phyloP scores from a whole-genome alignment of 2,113 vertebrate species.

The Halichoeres trimaculatus region DNA sequence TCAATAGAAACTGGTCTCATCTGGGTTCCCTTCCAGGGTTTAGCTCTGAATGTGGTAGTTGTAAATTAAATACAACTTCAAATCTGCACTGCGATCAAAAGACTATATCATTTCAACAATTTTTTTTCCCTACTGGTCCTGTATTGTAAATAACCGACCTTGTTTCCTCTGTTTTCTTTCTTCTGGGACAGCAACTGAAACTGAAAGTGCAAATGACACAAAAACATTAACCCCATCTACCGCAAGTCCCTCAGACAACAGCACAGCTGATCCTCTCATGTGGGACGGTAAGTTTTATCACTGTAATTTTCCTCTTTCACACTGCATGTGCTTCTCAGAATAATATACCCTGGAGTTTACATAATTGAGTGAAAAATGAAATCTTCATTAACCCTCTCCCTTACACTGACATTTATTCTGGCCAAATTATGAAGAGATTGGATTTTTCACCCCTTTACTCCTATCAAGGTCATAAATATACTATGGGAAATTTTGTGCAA shows the following conservation, averaged over 20 bases:
- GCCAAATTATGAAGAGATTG: too few species aligned
- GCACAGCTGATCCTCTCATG: rapidly evolving
- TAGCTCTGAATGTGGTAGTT: not conserved
- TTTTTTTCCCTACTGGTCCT: not conserved
- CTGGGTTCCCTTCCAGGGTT: not conserved
- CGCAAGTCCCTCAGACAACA: not conserved
- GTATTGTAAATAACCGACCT: not conserved
- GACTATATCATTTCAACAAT: not conserved
- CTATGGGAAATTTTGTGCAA: too few species aligned
- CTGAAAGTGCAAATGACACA: rapidly evolving
- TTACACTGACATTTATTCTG: too few species aligned
- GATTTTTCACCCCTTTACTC: too few species aligned
- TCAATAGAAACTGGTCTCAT: too few species aligned
- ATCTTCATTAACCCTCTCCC: too few species aligned
- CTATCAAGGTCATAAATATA: too few species aligned
- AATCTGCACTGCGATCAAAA: not conserved
- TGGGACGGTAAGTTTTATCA: not conserved
- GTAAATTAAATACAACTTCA: not conserved
- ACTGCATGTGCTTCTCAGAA: not conserved
- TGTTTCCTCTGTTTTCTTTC: not conserved
- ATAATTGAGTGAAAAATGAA: too few species aligned
- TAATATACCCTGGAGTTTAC: too few species aligned
- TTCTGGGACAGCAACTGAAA: not conserved
- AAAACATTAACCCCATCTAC: not conserved
- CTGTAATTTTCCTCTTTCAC: not conserved